Base-by-base conservation (phyloP, 2,113 vertebrate genomes). In the Leiothrix lutea region DNA sequence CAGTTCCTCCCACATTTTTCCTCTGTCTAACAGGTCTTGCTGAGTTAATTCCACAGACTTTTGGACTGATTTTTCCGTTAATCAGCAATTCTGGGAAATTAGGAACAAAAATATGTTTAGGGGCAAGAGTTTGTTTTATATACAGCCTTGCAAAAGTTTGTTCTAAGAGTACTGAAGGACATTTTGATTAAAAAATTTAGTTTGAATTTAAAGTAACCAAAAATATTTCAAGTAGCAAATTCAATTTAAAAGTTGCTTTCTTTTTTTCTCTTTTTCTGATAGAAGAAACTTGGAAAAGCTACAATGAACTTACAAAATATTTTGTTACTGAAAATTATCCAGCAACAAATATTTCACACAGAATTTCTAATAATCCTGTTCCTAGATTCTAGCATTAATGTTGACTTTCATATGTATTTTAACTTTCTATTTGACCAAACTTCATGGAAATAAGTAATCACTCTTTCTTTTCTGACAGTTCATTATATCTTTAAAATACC, bases 241-340 rank as follows among this genome's bases (percentile, higher is more conserved):
- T 33, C 0, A 53, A 33, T 71, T 48, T 40, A 8, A 62, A 82
- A 26, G 8, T 1, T 18, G 1, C 0, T 1, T 2, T 33, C 1
- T 56, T 20, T 33, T 21, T 53, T 29, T 54, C 61, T 62, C 16
- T 51, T 54, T 33, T 35, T 35, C 26, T 45, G 33, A n/a, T 45
- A 81, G 33, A 28, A 80, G 4, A 2, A 81, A 53, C 6, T 38
- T 64, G 5, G 11, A 54, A 88, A 79, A 56, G 12, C 14, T 56
- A 33, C 14, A 74, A 18, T 62, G 45, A 84, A 53, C 4, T 50
- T 58, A 47, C 1, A 75, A 71, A 86, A 48, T 35, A 38, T 38
- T 75, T 77, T 72, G 3, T 8, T 57, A 62, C 14, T 75, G 28
- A 87, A 81, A 81, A 72, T 35, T 44, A 8, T 50, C 22, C 58